phyloP scores from a whole-genome alignment of 1,140 invertebrate species.

The Dreissena polymorpha region DNA sequence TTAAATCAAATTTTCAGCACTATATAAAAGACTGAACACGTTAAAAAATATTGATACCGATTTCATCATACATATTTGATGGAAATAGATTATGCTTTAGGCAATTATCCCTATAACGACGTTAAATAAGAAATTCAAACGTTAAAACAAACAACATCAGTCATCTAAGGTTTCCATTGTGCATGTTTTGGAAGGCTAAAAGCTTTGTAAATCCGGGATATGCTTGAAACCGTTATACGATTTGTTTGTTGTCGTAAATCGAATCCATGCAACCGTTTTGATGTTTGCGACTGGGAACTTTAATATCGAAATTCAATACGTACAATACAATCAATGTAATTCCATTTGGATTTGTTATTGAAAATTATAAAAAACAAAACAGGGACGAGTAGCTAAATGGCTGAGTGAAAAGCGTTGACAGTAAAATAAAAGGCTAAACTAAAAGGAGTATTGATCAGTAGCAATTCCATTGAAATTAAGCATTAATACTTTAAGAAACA shows the following conservation, averaged over 20 bases:
- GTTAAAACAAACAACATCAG: too few species aligned
- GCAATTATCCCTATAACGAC: too few species aligned
- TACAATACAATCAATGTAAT: slow-evolving; percentile 4
- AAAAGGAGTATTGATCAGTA: background rate
- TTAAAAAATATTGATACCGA: too few species aligned
- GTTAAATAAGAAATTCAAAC: too few species aligned
- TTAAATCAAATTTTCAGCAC: too few species aligned
- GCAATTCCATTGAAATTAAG: background rate
- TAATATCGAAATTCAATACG: slow-evolving; percentile 26
- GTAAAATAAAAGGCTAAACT: slow-evolving; percentile 30
- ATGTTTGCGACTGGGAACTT: background rate
- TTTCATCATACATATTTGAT: too few species aligned
- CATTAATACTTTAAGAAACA: background rate
- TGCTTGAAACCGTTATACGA: background rate
- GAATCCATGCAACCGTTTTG: background rate
- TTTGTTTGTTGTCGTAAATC: background rate
- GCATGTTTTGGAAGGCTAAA: too few species aligned
- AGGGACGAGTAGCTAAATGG: slow-evolving; percentile 1
- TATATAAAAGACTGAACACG: too few species aligned
- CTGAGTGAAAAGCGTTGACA: slow-evolving; percentile 29
- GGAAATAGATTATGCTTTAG: too few species aligned
- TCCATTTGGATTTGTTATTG: slow-evolving; percentile 18
- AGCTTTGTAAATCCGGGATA: too few species aligned
- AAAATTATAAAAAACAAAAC: too few species aligned
- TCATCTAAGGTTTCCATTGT: too few species aligned